Evolutionary conservation across 1,140 invertebrate species (phyloP), one percentile per base, ranked within the genome.

Genomic region (Cryptotermes secundus): DNA sequence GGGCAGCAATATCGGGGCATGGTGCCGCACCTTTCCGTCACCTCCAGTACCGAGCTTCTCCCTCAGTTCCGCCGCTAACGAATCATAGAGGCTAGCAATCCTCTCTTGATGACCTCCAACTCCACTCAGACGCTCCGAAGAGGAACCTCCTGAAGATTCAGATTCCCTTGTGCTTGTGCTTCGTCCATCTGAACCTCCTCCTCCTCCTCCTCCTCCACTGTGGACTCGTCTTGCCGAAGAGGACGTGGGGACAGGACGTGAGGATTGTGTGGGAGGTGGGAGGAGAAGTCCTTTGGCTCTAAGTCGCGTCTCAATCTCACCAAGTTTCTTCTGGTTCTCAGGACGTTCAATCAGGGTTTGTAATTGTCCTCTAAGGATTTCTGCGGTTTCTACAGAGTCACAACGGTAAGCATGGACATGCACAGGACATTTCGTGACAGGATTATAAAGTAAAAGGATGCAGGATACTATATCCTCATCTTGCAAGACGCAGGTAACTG

Each of bases 341-440:
- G 96, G 95, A 79, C 95, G 89, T 80, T 95, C 95, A 34, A 97
- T 95, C 79, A 99, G 90, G 19, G 94, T 93, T 88, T 96, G 94
- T 80, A 99, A 89, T 88, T 98, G 97, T 4, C 93, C 92, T 84
- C 94, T 94, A 84, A 99, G 92, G 85, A 97, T 93, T 83, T 95
- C 92, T 0, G 98, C 98, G 12, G 98, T 99, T 87, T 97, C 95
- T 34, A 97, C 94, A 24, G 96, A 97, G 89, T 99, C 98, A 89
- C 97, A 99, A 90, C 96, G 93, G 90, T 99, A 99, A 45, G 96
- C 97, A 88, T 99, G 98, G 2, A 99, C 96, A 89, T 99, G 98
- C 9, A 97, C 93, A 3, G 94, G 94, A 89, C 93, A 94, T 86
- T 96, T 95, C 1, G 97, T 99, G 42, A 96, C 93, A 1, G 97